These are phyloP conservation scores for Diloba caeruleocephala DNA, from an alignment of 2,888 invertebrate genomes.

Conservation along the genomic window DNA sequence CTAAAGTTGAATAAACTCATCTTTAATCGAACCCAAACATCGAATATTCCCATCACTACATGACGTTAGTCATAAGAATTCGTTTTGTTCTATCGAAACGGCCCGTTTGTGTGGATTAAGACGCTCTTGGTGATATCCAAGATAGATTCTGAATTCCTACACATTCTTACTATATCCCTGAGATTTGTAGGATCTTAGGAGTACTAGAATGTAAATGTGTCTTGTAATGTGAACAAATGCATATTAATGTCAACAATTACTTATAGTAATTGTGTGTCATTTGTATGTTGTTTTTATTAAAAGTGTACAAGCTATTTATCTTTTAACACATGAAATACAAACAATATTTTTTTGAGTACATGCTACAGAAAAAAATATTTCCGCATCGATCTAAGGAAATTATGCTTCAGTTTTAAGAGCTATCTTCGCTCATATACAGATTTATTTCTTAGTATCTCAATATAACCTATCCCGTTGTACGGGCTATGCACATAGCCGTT, in stretches of 20 bases:
- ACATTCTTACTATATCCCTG: conserved; percentile 50
- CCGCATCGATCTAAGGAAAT: no score
- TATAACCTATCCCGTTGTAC: no score
- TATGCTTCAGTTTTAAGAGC: no score
- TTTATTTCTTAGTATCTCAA: no score
- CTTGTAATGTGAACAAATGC: conserved; percentile 27
- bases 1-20: not conserved
- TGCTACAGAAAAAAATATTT: no score
- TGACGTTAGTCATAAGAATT: conserved; percentile 77
- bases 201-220: conserved; percentile 40
- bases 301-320: not conserved
- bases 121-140: conserved; percentile 51
- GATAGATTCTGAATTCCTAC: conserved; percentile 45
- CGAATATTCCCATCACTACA: conserved; percentile 37
- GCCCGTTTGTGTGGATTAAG: conserved; percentile 74
- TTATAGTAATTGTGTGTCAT: conserved; percentile 26
- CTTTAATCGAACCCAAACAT: conserved; percentile 1
- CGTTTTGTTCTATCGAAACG: conserved; percentile 73
- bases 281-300: conserved; percentile 13
- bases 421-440: no score
- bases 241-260: conserved; percentile 30
- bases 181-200: conserved; percentile 48
- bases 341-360: not conserved
- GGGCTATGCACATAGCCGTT: no score
- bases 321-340: not conserved